A percentile compares a stretch with the other conserved stretches of the same genome.
phyloP scores from a whole-genome alignment of 92 coral and sea anemone genomes.

The Blastomussa wellsi region DNA sequence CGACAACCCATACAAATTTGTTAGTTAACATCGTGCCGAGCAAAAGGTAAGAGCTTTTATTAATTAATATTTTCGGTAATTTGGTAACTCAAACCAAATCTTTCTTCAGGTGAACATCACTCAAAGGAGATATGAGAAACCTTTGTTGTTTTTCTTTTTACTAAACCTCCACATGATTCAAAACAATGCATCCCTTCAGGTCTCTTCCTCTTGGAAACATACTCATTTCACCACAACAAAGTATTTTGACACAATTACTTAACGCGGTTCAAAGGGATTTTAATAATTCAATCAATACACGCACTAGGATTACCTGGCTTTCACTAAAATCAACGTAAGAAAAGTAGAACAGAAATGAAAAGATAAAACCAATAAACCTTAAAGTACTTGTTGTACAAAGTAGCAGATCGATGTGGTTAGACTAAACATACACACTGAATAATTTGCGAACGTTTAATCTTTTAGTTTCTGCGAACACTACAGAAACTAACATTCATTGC shows the following conservation, averaged over 20 bases:
- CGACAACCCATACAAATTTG: not conserved
- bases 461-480: not conserved
- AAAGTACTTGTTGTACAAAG: not conserved
- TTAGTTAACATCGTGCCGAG: not conserved
- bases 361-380: not conserved
- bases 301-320: not conserved
- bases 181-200: not conserved
- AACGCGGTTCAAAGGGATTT: not conserved
- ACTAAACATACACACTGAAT: not conserved
- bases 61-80: not conserved
- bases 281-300: not conserved
- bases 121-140: not conserved
- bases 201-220: not conserved
- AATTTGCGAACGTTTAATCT: not conserved
- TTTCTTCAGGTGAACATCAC: not conserved
- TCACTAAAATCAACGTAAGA: not conserved
- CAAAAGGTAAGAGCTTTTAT: not conserved
- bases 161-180: not conserved
- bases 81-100: not conserved
- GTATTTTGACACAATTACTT: not conserved
- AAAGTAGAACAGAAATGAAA: not conserved
- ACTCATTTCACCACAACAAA: not conserved
- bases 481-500: not conserved
- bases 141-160: not conserved
- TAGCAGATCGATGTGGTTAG: no score